Conservation (phyloP, 2,888 invertebrate species). For the Agonopterix subpropinquella region DNA sequence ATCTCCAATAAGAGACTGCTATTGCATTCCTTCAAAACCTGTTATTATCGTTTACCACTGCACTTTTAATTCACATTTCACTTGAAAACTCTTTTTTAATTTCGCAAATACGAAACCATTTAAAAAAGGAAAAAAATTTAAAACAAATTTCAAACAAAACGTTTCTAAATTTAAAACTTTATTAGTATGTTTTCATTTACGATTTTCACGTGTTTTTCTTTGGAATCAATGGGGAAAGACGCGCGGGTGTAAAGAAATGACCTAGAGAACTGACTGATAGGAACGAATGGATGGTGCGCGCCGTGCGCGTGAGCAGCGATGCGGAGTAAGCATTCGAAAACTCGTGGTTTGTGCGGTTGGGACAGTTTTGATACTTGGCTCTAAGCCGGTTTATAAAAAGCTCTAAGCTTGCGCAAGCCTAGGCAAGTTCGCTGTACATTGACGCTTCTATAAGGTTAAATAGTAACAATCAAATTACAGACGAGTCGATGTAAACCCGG, state of each 20-base stretch:
- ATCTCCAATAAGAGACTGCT: constrained; percentile 5
- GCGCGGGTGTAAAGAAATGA: constrained; percentile 37
- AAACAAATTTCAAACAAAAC: neutral
- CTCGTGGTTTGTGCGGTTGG: constrained; percentile 11
- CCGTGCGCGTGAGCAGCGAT: constrained; percentile 36
- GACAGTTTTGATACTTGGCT: constrained; percentile 27
- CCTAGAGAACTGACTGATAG: constrained; percentile 56
- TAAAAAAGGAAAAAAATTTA: neutral
- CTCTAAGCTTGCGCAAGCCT: no score
- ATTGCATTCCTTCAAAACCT: constrained; percentile 11
- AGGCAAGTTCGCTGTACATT: no score
- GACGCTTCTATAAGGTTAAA: no score
- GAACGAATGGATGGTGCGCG: constrained; percentile 29
- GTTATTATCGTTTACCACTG: constrained; percentile 5
- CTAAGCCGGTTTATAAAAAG: no score
- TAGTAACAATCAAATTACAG: no score
- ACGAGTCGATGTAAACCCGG: no score
- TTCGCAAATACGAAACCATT: neutral
- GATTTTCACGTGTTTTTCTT: neutral
- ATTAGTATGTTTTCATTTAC: constrained; percentile 1
- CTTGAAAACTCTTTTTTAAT: neutral
- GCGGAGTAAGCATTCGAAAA: constrained; percentile 43
- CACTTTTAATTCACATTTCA: constrained; percentile 9
- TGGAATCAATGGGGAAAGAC: constrained; percentile 13
- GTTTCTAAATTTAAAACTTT: constrained; percentile 2